phyloP scores from a whole-genome alignment of 2,888 invertebrate genomes.

The Iselma pallidipennis region DNA sequence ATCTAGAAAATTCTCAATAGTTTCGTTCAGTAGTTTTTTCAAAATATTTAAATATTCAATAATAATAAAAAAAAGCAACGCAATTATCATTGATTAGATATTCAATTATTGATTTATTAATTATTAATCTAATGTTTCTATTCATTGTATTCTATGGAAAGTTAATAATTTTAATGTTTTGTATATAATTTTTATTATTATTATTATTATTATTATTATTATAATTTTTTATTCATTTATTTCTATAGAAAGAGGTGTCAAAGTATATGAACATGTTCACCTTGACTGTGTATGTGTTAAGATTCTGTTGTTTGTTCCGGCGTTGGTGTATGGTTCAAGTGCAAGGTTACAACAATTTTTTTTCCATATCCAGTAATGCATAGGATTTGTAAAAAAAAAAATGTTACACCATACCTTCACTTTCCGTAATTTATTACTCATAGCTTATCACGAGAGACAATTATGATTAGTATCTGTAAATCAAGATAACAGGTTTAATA shows the following conservation, averaged over 20 bases:
- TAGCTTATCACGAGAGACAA: no score
- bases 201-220: not conserved
- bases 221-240: not conserved
- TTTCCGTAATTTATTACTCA: not conserved
- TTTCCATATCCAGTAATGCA: no score
- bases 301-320: slow-evolving; percentile 30
- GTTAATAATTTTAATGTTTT: no score
- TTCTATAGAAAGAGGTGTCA: not conserved
- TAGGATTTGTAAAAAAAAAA: not conserved
- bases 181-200: not conserved
- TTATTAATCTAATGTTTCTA: not conserved
- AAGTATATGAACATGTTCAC: slow-evolving; percentile 8
- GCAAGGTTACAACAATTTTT: slow-evolving; percentile 45
- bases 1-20: no score
- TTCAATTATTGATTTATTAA: no score
- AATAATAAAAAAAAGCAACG: no score
- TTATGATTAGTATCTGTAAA: no score
- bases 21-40: no score
- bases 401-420: not conserved
- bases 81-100: no score
- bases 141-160: not conserved
- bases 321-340: slow-evolving; percentile 43
- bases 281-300: slow-evolving; percentile 35
- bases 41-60: no score
- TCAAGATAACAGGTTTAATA: no score